These are phyloP conservation scores for Actinernus sp. DNA, from an alignment of 92 coral and sea anemone species.

Conservation along the genomic window DNA sequence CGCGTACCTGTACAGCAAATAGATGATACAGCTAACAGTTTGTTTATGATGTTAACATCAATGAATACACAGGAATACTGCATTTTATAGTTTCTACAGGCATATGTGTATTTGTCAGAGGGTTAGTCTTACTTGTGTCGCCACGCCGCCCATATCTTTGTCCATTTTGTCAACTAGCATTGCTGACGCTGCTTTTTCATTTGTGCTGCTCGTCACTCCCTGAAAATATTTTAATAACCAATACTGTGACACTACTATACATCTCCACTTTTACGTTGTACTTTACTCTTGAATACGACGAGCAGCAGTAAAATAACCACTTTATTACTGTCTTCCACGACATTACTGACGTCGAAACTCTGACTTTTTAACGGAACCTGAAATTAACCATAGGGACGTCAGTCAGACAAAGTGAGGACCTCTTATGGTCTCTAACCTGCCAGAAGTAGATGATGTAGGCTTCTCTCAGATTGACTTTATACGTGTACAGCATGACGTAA, in stretches of 20 bases:
- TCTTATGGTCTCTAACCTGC: constrained; percentile 68
- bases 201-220: constrained; percentile 85
- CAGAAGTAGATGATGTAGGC: constrained; percentile 81
- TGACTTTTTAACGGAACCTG: background rate
- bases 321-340: too few relatives aligned
- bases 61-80: too few relatives aligned
- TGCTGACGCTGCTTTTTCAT: constrained; percentile 88
- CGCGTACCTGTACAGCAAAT: constrained; percentile 82
- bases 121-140: constrained; percentile 86
- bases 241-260: too few relatives aligned
- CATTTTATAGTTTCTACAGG: too few relatives aligned
- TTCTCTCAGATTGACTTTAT: constrained; percentile 67
- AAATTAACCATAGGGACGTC: background rate
- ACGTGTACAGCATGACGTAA: constrained; percentile 74
- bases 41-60: too few relatives aligned
- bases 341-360: background rate
- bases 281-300: too few relatives aligned
- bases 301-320: too few relatives aligned
- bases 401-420: background rate
- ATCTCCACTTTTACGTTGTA: too few relatives aligned
- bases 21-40: too few relatives aligned
- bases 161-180: constrained; percentile 90
- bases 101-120: too few relatives aligned
- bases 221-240: too few relatives aligned
- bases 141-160: constrained; percentile 86